Evolutionary conservation across 1,140 invertebrate genomes (phyloP), one percentile per base, ranked within the genome.

Genomic region (Vanessa tameamea): DNA sequence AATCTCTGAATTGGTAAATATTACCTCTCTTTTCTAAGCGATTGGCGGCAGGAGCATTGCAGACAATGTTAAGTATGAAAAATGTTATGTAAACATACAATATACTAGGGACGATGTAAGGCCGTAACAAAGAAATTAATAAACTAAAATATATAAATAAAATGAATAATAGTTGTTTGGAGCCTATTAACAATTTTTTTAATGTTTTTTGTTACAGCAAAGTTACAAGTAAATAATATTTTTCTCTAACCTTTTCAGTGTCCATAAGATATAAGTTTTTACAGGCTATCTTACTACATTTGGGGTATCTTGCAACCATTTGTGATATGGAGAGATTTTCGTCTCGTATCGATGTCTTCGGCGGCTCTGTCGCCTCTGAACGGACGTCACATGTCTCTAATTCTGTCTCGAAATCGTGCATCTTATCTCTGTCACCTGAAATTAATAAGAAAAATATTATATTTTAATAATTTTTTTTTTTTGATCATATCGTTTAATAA

Each of bases 211-310:
- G n/a, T n/a, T n/a, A 20, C 20, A 31, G 26, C 3, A 31, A 31
- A 31, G 26, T 31, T 31, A 31, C 6, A 31, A 15, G 15, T 53
- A 8, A 53, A 53, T 20, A 53, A 7, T 8, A 15, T 53, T 16
- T 50, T 20, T 20, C 20, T 63, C 69, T 48, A n/a, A 74, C 92
- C 85, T 92, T 92, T 84, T 94, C 94, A 85, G 93, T 90, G 86
- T 98, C 96, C 95, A 97, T 97, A 31, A 97, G 82, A 79, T 95
- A 96, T 78, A 98, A 87, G 83, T 95, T 96, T 87, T 96, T 97
- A 77, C 95, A 95, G 0, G 96, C 96, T 47, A 89, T 91, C 69
- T 93, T 94, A 67, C 93, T 95, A 81, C 94, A 96, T 37, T 86
- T 80, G 0, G 87, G 81, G 64, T 93, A 93, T 16, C 92, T 70